Percentiles rank a stretch among this genome's conserved stretches.
These are phyloP conservation scores for Sebastes hubbsi DNA, from an alignment of 2,797 vertebrate species.

Conservation along the genomic window DNA sequence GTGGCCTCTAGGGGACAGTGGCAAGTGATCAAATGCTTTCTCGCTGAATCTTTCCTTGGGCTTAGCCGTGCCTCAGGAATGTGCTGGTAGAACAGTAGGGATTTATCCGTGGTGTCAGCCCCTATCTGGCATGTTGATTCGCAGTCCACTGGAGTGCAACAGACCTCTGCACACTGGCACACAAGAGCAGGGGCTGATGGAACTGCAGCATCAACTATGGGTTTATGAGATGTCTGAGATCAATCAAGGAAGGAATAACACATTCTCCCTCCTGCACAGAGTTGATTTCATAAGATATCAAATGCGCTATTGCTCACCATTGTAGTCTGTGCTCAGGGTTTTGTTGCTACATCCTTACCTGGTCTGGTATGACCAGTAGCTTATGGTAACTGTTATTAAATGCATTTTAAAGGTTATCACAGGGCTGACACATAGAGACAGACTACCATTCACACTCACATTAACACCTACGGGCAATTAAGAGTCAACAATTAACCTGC, in stretches of 20 bases:
- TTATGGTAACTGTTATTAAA: background rate
- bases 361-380: background rate
- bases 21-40: slow-evolving; percentile 51
- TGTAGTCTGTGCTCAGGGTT: background rate
- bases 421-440: too few species aligned
- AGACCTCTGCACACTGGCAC: slow-evolving; percentile 20
- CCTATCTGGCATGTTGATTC: slow-evolving; percentile 72
- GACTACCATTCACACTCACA: too few species aligned
- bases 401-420: too few species aligned
- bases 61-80: slow-evolving; percentile 69
- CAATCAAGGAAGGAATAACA: background rate
- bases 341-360: background rate
- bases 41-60: slow-evolving; percentile 45
- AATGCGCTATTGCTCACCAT: background rate
- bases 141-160: slow-evolving; percentile 67
- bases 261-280: background rate
- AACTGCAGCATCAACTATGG: slow-evolving; percentile 3
- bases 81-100: slow-evolving; percentile 62
- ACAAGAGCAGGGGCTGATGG: slow-evolving; percentile 15
- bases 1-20: background rate
- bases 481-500: too few species aligned
- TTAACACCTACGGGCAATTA: too few species aligned
- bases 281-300: background rate
- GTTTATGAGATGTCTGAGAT: background rate
- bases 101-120: slow-evolving; percentile 76